A percentile compares a stretch with the other conserved stretches of the same genome.
These are phyloP conservation scores for Lophura nycthemera DNA, from an alignment of 2,113 vertebrate species.

Conservation along the genomic window DNA sequence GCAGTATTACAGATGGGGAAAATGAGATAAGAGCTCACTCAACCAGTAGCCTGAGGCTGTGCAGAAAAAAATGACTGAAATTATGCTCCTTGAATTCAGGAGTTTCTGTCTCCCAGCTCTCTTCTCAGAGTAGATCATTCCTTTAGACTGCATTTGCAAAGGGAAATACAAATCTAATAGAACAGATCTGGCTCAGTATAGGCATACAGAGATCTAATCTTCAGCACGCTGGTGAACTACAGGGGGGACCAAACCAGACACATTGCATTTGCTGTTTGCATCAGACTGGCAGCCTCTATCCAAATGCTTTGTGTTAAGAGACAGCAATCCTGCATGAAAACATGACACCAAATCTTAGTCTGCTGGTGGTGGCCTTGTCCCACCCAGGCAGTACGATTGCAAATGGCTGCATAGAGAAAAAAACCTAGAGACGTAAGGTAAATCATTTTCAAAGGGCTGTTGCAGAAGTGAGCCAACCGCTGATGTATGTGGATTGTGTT, in stretches of 20 bases:
- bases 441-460: neutral
- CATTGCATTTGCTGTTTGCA: neutral
- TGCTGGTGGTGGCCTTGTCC: neutral
- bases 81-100: neutral
- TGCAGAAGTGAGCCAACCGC: neutral
- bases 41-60: neutral
- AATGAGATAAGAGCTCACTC: slow-evolving; percentile 29
- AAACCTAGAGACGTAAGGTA: neutral
- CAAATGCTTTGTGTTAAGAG: neutral
- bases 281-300: neutral
- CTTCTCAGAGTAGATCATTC: neutral
- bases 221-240: neutral
- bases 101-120: neutral
- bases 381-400: neutral
- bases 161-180: neutral
- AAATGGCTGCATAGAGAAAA: neutral
- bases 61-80: neutral
- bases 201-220: neutral
- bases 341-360: neutral
- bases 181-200: neutral
- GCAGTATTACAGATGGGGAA: neutral
- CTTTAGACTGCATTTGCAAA: neutral
- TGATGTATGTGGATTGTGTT: neutral
- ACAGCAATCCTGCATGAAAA: neutral
- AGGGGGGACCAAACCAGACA: neutral